Base-by-base conservation (phyloP, 2,888 invertebrate species). In the Cheilosia scutellata region DNA sequence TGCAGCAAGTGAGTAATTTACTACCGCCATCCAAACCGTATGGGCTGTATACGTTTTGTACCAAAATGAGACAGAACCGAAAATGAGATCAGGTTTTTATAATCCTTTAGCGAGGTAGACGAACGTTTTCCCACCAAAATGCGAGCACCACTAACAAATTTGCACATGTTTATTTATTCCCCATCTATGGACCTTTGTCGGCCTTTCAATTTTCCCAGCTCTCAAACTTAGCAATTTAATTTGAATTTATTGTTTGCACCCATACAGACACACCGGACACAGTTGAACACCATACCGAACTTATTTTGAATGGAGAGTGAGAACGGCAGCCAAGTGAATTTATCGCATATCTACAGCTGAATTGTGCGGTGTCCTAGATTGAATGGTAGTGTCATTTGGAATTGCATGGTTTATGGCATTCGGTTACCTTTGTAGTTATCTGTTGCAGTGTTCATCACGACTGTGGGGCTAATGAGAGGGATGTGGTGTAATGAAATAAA, bases 391-490 rank as follows among this genome's bases (percentile, higher is more conserved):
- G 79, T 84, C 84, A 80, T 80, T 84, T 79, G 65, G 42, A 80
- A 80, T 76, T 71, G 84, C 75, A 86, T 72, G 86, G 71, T 72
- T 76, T 82, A 76, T 80, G 80, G 80, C 55, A 62, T 82, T 72
- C 72, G 86, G 76, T 86, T 84, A 77, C 82, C 77, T 82, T 82
- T 82, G 82, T 66, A 82, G 65, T 33, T 47, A 29, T 27, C 53
- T 44, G 42, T 25, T 58, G 58, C 51, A 51, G 62, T 42, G 65
- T 58, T 74, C 66, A 66, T 33, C 20, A 65, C 47, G 58, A 65
- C 20, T n/a, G n/a, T 31, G 33, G 57, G 20, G 62, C 71, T 63
- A 55, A 74, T 58, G 57, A 49, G 55, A 57, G 47, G 31, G 62
- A 72, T 47, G 47, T 37, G 20, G 58, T 5, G 25, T 29, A 53